Base-by-base conservation (phyloP, 1,140 invertebrate genomes). In the Scaptomyza pallida region DNA sequence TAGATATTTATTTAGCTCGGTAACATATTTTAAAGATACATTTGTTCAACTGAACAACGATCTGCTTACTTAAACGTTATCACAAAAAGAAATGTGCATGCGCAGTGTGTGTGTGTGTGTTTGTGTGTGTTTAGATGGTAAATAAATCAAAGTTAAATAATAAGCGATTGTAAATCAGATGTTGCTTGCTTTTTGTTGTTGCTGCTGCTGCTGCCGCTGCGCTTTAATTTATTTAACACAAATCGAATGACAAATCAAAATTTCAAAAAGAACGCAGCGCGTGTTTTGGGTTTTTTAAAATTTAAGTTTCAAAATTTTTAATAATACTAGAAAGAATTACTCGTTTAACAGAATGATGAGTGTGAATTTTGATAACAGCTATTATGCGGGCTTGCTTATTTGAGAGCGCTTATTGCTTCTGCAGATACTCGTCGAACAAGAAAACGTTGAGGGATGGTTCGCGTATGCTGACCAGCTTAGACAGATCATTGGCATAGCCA, bases 361-460 rank as follows among this genome's bases (percentile, higher is more conserved):
- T 23, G 62, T 35, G 62, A 57, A 57, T 71, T 64, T 51, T 17
- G 65, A 77, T 85, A 78, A 75, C 50, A 61, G 60, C 75, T 73
- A 78, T 55, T 76, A 30, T 50, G 26, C 23, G 48, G 12, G 19
- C n/a, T 54, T 13, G 44, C 56, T 23, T 51, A 60, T 54, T 51
- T 30, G 26, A 30, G 8, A 30, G 26, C 62, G 16, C 64, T 89
- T 91, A 90, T 71, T 91, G 82, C 88, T 95, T 95, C 72, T 95
- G 92, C 64, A 97, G 93, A 78, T 96, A 95, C 89, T 96, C 95
- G 91, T 97, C 95, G 89, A 96, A 96, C 47, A 97, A 78, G 82
- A 94, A 96, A 64, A 96, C 74, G 9, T 93, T 92, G 43, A 96
- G 89, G 3, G 95, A 93, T 55, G 93, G 91, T 70, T 95, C 94